A percentile compares a stretch with the other conserved stretches of the same genome.
Conservation (phyloP, 2,888 invertebrate species). For the Electrophaes corylata region DNA sequence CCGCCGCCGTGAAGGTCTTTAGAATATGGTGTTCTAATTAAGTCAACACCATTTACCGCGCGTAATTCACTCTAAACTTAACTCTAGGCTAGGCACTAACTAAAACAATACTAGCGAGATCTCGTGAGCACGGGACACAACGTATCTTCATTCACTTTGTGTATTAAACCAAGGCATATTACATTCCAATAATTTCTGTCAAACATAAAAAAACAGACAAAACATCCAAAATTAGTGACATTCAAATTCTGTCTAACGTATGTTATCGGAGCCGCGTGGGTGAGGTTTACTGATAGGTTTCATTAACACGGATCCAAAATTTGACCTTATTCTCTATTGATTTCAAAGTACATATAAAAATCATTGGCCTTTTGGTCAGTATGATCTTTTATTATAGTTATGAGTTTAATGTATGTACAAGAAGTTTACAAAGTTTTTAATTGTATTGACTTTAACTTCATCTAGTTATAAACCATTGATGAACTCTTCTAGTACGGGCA, state of each 20-base stretch:
- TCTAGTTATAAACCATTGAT: neutral
- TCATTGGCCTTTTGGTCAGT: constrained; percentile 5
- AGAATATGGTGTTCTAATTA: constrained; percentile 51
- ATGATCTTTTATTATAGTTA: neutral
- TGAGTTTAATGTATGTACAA: neutral
- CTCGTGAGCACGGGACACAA: constrained; percentile 83
- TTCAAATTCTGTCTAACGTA: constrained; percentile 48
- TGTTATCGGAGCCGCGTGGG: neutral
- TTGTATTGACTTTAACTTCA: neutral
- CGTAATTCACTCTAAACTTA: constrained; percentile 76
- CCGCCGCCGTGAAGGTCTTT: constrained; percentile 53
- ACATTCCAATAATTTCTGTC: constrained; percentile 66
- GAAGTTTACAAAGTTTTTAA: neutral
- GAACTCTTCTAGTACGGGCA: neutral
- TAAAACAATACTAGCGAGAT: constrained; percentile 82
- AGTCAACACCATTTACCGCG: constrained; percentile 57
- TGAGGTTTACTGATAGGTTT: neutral
- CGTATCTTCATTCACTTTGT: constrained; percentile 54
- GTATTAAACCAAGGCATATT: constrained; percentile 71
- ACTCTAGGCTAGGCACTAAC: constrained; percentile 75
- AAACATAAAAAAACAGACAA: too few species aligned
- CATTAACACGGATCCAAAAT: neutral
- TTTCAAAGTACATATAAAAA: constrained; percentile 13
- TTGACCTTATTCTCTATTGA: neutral
- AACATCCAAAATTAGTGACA: constrained; percentile 64